Conservation (phyloP, 2,797 vertebrate genomes). For the Cygnus olor region DNA sequence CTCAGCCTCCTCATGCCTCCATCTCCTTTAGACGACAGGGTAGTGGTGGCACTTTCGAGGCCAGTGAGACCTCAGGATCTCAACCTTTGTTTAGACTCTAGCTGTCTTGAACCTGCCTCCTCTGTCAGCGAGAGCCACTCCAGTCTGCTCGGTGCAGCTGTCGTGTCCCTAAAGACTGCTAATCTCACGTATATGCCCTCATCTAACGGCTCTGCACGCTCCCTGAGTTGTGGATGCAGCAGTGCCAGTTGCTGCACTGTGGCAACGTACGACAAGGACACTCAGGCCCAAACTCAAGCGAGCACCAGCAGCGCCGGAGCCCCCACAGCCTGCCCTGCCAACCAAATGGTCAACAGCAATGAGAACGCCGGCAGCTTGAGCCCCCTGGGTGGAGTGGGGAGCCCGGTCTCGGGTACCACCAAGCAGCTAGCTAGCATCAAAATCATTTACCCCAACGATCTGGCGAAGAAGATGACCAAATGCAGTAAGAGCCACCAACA, state of each 20-base stretch:
- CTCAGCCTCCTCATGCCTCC: conserved; percentile 99
- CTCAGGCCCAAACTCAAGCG: conserved; percentile 86
- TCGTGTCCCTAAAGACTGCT: conserved; percentile 92
- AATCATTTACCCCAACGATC: conserved; percentile 92
- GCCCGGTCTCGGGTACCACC: conserved; percentile 80
- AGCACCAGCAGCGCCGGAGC: conserved; percentile 82
- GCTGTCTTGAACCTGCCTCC: conserved; percentile 86
- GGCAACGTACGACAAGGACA: conserved; percentile 96
- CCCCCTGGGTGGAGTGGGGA: conserved; percentile 78
- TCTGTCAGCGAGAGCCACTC: conserved; percentile 68
- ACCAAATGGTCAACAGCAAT: conserved; percentile 87
- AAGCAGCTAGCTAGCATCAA: conserved; percentile 86
- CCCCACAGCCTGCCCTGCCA: conserved; percentile 76
- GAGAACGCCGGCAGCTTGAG: conserved; percentile 84
- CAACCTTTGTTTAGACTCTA: conserved; percentile 92
- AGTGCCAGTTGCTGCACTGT: conserved; percentile 98
- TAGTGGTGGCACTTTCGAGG: conserved; percentile 97
- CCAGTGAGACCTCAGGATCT: conserved; percentile 99
- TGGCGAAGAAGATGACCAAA: conserved; percentile 95
- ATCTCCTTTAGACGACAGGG: conserved; percentile 98
- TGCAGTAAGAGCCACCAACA: conserved; percentile 90
- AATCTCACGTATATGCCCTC: conserved; percentile 99
- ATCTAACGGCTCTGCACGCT: conserved; percentile 98
- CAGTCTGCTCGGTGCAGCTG: conserved; percentile 84
- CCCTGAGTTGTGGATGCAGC: conserved; percentile 99